These are phyloP conservation scores for Malurus leucopterus DNA, from an alignment of 2,797 vertebrate genomes.

Conservation along the genomic window DNA sequence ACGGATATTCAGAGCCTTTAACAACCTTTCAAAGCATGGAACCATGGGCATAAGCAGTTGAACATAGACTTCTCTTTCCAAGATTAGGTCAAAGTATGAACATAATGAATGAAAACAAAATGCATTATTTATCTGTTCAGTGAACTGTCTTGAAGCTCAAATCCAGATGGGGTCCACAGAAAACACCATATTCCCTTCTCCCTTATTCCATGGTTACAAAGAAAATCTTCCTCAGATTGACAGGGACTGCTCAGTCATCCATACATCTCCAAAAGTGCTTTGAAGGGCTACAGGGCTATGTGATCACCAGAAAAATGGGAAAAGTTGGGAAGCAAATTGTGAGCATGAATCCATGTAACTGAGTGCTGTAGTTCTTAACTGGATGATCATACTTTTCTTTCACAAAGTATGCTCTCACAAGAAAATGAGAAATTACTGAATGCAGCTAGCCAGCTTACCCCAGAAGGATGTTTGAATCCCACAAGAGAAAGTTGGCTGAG, in stretches of 20 bases:
- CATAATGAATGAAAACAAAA: not conserved
- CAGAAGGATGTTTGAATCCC: not conserved
- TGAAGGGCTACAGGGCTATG: not conserved
- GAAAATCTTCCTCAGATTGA: not conserved
- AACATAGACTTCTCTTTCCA: not conserved
- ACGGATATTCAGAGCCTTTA: not conserved
- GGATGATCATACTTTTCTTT: not conserved
- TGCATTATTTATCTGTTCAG: not conserved
- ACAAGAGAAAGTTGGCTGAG: not conserved
- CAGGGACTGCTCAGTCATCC: not conserved
- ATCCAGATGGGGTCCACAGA: not conserved
- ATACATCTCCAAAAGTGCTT: not conserved
- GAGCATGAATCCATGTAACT: not conserved
- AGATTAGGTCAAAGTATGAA: not conserved
- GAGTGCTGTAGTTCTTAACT: not conserved
- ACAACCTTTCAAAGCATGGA: fast-evolving
- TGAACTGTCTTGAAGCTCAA: not conserved
- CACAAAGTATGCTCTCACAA: not conserved
- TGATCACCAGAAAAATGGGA: not conserved
- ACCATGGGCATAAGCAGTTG: not conserved
- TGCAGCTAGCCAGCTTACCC: not conserved
- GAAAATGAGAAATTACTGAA: not conserved
- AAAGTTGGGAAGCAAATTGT: not conserved
- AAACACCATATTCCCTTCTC: not conserved
- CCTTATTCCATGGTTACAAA: not conserved